Evolutionary conservation across 2,888 invertebrate genomes (phyloP).

Genomic region (Idaea biselata): DNA sequence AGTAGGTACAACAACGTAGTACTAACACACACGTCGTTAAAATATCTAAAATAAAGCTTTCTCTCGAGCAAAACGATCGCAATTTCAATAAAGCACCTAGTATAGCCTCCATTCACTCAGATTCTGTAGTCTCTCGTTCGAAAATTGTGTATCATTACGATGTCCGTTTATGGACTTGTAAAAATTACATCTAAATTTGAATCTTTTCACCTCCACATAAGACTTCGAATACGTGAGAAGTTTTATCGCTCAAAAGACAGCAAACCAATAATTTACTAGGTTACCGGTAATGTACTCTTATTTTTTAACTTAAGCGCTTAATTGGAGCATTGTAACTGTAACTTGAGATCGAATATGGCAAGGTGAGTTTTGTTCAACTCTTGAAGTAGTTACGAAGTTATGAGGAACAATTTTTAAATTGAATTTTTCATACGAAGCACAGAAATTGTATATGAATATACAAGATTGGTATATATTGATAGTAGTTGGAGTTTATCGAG

Average conservation of each 20-base stretch:
- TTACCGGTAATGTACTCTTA: slow-evolving; percentile 28
- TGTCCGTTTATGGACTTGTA: slow-evolving; percentile 45
- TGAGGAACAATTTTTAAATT: neutral
- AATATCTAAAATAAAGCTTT: slow-evolving; percentile 1
- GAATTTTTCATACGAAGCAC: too few species aligned
- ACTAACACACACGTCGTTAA: too few species aligned
- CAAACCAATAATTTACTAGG: slow-evolving; percentile 23
- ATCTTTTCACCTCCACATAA: neutral
- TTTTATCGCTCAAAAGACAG: slow-evolving; percentile 20
- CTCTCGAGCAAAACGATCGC: slow-evolving; percentile 1
- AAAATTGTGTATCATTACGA: slow-evolving; percentile 62
- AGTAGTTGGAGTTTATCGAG: too few species aligned
- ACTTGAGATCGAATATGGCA: neutral
- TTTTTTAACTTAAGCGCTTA: slow-evolving; percentile 17
- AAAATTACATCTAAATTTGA: neutral
- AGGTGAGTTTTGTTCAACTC: neutral
- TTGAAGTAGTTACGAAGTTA: neutral
- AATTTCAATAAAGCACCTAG: slow-evolving; percentile 40
- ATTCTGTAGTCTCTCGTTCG: slow-evolving; percentile 38
- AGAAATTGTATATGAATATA: too few species aligned
- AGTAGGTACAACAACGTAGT: too few species aligned
- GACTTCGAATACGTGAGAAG: neutral
- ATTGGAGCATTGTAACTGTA: slow-evolving; percentile 5
- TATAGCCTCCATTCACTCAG: slow-evolving; percentile 38
- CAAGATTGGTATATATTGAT: too few species aligned